phyloP scores from a whole-genome alignment of 2,113 vertebrate genomes.

The human region GRCh38 chr14:37073001-37073500 shows the following conservation, averaged over 20 bases:
- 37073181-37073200: neutral
- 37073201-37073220: neutral
- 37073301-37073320: neutral
- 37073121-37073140: neutral
- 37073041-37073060: neutral
- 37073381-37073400: no score
- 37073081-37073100: neutral
- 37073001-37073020: neutral
- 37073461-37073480: no score
- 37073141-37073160: neutral
- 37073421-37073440: no score
- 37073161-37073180: neutral
- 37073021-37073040: neutral
- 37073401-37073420: no score
- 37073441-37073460: no score
- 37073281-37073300: neutral
- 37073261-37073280: neutral
- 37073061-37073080: neutral
- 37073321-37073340: neutral
- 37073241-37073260: neutral
- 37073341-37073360: neutral
- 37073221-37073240: neutral
- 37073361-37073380: no score
- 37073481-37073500: no score
- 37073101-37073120: neutral